Evolutionary conservation across 2,797 vertebrate genomes (phyloP).

Genomic region (Salmo trutta): DNA sequence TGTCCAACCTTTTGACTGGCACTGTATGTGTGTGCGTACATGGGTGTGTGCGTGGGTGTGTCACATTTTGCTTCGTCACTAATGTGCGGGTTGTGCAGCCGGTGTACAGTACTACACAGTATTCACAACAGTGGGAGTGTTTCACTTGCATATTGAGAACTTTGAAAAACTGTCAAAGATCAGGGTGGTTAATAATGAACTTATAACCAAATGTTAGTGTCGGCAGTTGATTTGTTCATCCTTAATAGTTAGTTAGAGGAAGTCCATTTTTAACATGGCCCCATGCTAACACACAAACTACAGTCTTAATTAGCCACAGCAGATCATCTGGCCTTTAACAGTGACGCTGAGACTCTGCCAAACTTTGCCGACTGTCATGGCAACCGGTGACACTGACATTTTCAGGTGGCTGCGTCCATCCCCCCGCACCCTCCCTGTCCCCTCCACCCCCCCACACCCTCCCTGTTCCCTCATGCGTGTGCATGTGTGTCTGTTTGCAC

Average conservation of each 20-base stretch:
- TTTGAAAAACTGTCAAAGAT: neutral
- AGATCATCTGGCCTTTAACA: constrained; percentile 69
- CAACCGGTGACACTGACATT: constrained; percentile 74
- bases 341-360: constrained; percentile 60
- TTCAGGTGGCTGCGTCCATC: constrained; percentile 55
- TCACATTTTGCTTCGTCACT: no score
- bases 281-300: constrained; percentile 24
- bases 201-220: constrained; percentile 8
- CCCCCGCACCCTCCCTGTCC: constrained; percentile 47
- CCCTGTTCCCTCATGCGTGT: neutral
- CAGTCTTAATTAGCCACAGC: constrained; percentile 61
- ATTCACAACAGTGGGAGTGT: neutral
- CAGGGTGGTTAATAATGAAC: constrained; percentile 20
- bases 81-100: no score
- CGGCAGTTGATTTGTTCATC: constrained; percentile 24
- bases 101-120: no score
- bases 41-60: no score
- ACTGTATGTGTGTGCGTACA: no score
- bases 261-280: constrained; percentile 16
- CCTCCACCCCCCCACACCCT: constrained; percentile 15
- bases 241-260: neutral
- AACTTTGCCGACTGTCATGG: constrained; percentile 72
- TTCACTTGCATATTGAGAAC: neutral
- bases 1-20: no score
- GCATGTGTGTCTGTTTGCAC: constrained; percentile 14